These are phyloP conservation scores for Apeltes quadracus DNA, from an alignment of 2,113 vertebrate species.

Conservation along the genomic window DNA sequence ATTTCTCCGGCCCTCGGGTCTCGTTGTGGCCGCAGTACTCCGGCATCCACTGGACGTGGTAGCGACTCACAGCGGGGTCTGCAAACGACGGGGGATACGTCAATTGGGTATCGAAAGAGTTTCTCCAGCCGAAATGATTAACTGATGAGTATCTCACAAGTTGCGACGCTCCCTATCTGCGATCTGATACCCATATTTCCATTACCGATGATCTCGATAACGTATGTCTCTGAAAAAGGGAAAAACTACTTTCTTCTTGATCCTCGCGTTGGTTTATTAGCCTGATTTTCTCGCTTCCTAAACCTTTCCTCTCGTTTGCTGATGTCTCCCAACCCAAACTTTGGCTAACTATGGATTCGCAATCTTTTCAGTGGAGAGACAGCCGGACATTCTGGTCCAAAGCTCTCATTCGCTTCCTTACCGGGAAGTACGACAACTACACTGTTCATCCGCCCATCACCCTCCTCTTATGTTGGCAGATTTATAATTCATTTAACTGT, in stretches of 20 bases:
- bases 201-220: slow-evolving; percentile 36
- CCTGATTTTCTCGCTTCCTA: slow-evolving; percentile 13
- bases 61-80: slow-evolving; percentile 83
- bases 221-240: slow-evolving; percentile 8
- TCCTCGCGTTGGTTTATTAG: slow-evolving; percentile 27
- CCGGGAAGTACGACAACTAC: slow-evolving; percentile 51
- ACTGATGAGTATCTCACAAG: slow-evolving; percentile 44
- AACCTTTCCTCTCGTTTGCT: slow-evolving; percentile 26
- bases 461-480: slow-evolving; percentile 58
- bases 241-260: slow-evolving; percentile 28
- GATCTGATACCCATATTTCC: slow-evolving; percentile 35
- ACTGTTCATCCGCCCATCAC: slow-evolving; percentile 59
- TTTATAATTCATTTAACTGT: slow-evolving; percentile 67
- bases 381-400: slow-evolving; percentile 18
- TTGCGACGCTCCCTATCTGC: slow-evolving; percentile 24
- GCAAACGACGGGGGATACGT: too few relatives aligned
- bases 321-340: slow-evolving; percentile 13
- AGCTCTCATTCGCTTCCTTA: slow-evolving; percentile 11
- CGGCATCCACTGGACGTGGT: slow-evolving; percentile 89
- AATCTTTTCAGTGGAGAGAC: background rate
- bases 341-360: background rate
- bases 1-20: slow-evolving; percentile 81
- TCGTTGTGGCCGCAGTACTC: slow-evolving; percentile 89
- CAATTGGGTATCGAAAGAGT: slow-evolving; percentile 23
- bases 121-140: slow-evolving; percentile 33